phyloP scores from a whole-genome alignment of 1,140 invertebrate species.

The Lepidurus arcticus region DNA sequence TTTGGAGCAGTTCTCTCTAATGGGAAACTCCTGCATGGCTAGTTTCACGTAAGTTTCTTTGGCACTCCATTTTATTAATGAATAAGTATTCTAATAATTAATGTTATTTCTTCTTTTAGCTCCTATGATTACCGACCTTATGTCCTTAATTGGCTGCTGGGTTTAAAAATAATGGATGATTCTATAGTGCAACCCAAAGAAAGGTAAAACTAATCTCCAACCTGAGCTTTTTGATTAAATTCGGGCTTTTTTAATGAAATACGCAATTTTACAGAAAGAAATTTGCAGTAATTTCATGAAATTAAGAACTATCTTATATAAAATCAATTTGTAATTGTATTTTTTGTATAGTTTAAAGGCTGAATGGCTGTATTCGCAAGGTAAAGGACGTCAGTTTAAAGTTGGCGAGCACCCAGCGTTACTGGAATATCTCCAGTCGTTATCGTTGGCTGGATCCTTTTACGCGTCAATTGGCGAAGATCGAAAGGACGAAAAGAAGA shows the following conservation, averaged over 20 bases:
- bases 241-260: neutral
- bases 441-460: slow-evolving; percentile 38
- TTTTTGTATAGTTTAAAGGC: slow-evolving; percentile 67
- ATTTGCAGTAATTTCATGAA: too few relatives aligned
- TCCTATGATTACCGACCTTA: slow-evolving; percentile 87
- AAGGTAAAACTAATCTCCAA: slow-evolving; percentile 54
- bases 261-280: too few relatives aligned
- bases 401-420: slow-evolving; percentile 73
- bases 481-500: slow-evolving; percentile 34
- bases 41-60: slow-evolving; percentile 12
- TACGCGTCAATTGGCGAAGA: slow-evolving; percentile 40
- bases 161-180: slow-evolving; percentile 78
- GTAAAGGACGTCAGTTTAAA: slow-evolving; percentile 76
- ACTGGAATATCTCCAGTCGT: slow-evolving; percentile 63
- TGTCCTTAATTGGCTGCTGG: slow-evolving; percentile 87
- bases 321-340: slow-evolving; percentile 22
- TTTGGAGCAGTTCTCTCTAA: slow-evolving; percentile 72
- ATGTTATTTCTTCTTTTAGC: slow-evolving; percentile 50
- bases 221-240: slow-evolving; percentile 2
- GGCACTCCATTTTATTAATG: slow-evolving; percentile 32
- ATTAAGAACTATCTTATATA: too few relatives aligned
- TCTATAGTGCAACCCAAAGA: slow-evolving; percentile 82
- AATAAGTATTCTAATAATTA: slow-evolving; percentile 14
- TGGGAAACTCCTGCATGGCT: slow-evolving; percentile 77
- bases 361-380: slow-evolving; percentile 92